These are phyloP conservation scores for Mormyrus proboscirostris DNA, from an alignment of 2,797 vertebrate species.

Conservation along the genomic window DNA sequence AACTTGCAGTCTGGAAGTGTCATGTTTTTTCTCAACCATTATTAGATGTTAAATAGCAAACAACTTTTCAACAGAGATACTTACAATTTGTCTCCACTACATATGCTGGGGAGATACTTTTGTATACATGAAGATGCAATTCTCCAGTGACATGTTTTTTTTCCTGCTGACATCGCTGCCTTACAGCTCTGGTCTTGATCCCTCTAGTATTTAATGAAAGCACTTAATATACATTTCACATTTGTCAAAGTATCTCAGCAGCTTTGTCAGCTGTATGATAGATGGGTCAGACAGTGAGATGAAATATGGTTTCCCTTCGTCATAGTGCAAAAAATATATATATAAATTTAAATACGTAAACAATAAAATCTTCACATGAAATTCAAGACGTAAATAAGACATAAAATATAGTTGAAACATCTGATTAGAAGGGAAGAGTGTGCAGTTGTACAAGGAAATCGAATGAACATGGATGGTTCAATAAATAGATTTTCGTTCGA, in stretches of 20 bases:
- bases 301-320: not conserved
- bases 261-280: not conserved
- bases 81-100: not conserved
- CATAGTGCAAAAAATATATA: not conserved
- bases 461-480: not conserved
- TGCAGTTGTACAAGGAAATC: not conserved
- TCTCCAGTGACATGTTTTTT: not conserved
- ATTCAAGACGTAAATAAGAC: not conserved
- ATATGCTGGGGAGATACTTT: not conserved
- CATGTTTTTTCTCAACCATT: not conserved
- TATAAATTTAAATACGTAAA: not conserved
- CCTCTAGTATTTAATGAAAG: not conserved
- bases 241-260: not conserved
- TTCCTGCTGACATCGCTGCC: not conserved
- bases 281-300: not conserved
- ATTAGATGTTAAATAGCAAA: slow-evolving; percentile 10
- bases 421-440: not conserved
- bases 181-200: not conserved
- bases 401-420: not conserved
- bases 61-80: not conserved
- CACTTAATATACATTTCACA: not conserved
- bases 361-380: not conserved
- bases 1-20: not conserved
- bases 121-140: not conserved
- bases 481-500: not conserved